phyloP scores from a whole-genome alignment of 2,113 vertebrate genomes.

The Vidua macroura region DNA sequence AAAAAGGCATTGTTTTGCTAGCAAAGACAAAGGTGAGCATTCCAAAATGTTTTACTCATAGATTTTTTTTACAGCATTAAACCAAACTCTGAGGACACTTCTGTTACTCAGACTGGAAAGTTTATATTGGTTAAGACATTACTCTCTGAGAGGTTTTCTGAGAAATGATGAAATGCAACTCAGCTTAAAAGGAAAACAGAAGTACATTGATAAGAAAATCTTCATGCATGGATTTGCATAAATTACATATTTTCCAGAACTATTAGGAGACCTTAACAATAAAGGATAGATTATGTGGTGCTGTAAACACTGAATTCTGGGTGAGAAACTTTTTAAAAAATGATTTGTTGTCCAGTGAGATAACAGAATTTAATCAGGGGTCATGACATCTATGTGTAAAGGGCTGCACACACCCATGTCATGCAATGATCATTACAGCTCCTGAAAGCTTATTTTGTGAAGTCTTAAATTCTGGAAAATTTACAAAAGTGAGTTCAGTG shows the following conservation, averaged over 20 bases:
- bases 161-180: not conserved
- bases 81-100: not conserved
- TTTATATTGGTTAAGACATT: not conserved
- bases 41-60: not conserved
- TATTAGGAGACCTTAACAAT: not conserved
- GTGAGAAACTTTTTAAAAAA: not conserved
- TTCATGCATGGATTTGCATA: not conserved
- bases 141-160: not conserved
- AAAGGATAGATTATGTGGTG: not conserved
- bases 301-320: not conserved
- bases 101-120: not conserved
- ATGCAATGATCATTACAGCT: not conserved
- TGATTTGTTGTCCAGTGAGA: not conserved
- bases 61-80: not conserved
- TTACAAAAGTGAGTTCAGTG: not conserved
- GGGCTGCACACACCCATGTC: not conserved
- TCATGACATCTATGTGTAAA: not conserved
- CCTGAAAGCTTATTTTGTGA: not conserved
- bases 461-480: not conserved
- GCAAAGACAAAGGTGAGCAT: accelerated
- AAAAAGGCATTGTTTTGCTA: not conserved
- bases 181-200: not conserved
- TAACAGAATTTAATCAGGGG: not conserved
- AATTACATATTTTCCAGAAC: not conserved
- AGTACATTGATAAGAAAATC: not conserved